Conservation (phyloP, 2,888 invertebrate genomes). For the Leptopilina drosophilae region DNA sequence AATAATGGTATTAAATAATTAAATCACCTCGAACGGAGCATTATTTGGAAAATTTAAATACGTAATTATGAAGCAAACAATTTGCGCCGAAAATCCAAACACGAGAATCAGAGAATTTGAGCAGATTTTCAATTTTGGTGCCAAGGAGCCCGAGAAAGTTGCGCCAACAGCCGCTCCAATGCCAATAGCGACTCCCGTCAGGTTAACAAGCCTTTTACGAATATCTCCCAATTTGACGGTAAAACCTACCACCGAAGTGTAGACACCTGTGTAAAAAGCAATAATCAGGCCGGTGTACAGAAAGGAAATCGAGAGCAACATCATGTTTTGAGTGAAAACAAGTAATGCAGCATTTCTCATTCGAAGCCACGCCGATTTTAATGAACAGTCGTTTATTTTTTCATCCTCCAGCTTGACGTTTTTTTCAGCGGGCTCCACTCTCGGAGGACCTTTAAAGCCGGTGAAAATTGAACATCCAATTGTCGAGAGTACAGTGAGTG, state of each 20-base stretch:
- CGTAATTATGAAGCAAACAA: conserved; percentile 88
- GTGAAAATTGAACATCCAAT: conserved; percentile 85
- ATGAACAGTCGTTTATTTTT: conserved; percentile 75
- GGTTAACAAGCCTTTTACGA: conserved; percentile 91
- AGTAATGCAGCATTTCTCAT: conserved; percentile 86
- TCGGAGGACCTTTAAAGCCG: conserved; percentile 81
- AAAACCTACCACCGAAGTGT: conserved; percentile 94
- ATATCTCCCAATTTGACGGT: conserved; percentile 87
- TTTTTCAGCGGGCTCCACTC: conserved; percentile 68
- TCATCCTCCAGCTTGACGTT: conserved; percentile 76
- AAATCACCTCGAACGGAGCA: conserved; percentile 82
- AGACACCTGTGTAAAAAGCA: conserved; percentile 98
- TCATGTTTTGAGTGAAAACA: conserved; percentile 90
- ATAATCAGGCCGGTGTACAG: conserved; percentile 95
- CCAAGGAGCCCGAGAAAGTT: conserved; percentile 93
- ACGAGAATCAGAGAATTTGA: conserved; percentile 95
- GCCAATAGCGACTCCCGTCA: conserved; percentile 96
- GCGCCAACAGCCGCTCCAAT: conserved; percentile 96
- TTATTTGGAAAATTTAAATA: conserved; percentile 92
- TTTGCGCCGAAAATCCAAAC: conserved; percentile 89
- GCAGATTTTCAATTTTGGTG: conserved; percentile 82
- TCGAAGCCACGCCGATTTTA: conserved; percentile 78
- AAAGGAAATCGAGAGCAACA: conserved; percentile 92
- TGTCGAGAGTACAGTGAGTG: conserved; percentile 85
- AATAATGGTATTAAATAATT: not conserved